A percentile compares a stretch with the other conserved stretches of the same genome.
These are phyloP conservation scores for Anguilla japonica DNA, from an alignment of 2,113 vertebrate genomes.

Conservation along the genomic window DNA sequence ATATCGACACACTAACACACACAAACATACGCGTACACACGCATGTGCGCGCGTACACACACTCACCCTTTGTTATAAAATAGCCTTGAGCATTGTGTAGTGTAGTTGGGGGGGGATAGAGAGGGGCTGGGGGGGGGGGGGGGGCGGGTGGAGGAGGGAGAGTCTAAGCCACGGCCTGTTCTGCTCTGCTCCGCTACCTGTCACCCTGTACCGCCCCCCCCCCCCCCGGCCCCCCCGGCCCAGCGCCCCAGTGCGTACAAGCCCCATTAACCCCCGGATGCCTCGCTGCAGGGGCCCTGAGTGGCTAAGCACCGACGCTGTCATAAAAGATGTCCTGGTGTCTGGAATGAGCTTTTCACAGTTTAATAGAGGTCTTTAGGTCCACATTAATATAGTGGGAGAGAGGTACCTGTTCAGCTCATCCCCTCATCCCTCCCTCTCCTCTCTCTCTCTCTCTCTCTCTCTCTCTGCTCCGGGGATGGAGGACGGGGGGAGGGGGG, in stretches of 20 bases:
- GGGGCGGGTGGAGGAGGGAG: neutral
- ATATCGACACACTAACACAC: neutral
- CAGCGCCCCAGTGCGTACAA: constrained; percentile 57
- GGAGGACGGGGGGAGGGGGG: neutral
- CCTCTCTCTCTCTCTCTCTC: neutral
- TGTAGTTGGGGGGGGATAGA: neutral
- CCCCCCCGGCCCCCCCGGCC: constrained; percentile 30
- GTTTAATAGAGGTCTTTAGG: constrained; percentile 71
- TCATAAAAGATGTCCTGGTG: constrained; percentile 69
- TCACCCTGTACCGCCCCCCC: constrained; percentile 6
- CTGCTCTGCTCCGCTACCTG: constrained; percentile 43
- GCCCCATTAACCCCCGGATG: constrained; percentile 76
- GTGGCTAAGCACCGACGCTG: constrained; percentile 74
- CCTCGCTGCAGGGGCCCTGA: constrained; percentile 72
- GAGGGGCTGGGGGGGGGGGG: neutral
- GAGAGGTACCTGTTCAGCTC: constrained; percentile 41
- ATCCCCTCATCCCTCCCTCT: neutral
- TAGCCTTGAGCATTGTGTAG: constrained; percentile 3
- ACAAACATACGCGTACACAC: neutral
- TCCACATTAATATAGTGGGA: constrained; percentile 74
- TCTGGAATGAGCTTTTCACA: constrained; percentile 72
- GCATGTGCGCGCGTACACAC: neutral
- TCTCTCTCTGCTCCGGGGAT: constrained; percentile 5
- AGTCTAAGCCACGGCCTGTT: neutral
- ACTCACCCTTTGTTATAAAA: neutral